Evolutionary conservation across 2,888 invertebrate genomes (phyloP).

Genomic region (Temnothorax ravouxi): DNA sequence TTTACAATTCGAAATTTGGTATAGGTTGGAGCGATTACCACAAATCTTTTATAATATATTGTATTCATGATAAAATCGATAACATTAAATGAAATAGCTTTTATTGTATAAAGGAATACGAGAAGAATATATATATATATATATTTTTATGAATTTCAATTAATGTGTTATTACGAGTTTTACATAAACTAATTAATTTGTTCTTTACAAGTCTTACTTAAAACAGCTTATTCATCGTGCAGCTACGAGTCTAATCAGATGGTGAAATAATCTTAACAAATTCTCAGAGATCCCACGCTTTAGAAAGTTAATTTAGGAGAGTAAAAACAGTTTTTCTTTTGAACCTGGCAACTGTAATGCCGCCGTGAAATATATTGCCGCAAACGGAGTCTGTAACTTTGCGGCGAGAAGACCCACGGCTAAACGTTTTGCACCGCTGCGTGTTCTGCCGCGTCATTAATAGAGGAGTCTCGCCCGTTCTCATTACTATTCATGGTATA

Average conservation of each 20-base stretch:
- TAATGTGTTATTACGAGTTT: background rate
- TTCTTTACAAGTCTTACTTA: background rate
- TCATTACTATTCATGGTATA: slow-evolving; percentile 47
- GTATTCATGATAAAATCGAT: background rate
- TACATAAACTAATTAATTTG: background rate
- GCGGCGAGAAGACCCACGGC: slow-evolving; percentile 15
- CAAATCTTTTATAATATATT: background rate
- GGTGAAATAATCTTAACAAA: background rate
- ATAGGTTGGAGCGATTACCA: background rate
- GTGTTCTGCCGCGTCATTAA: slow-evolving; percentile 34
- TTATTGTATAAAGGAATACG: background rate
- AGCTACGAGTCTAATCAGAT: background rate
- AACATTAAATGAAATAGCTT: background rate
- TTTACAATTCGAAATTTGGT: slow-evolving; percentile 25
- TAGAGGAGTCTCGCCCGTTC: slow-evolving; percentile 23
- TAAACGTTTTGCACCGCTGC: slow-evolving; percentile 39
- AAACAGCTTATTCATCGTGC: background rate
- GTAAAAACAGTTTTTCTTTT: slow-evolving; percentile 18
- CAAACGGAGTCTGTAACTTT: slow-evolving; percentile 32
- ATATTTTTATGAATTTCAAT: background rate
- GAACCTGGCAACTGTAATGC: slow-evolving; percentile 24
- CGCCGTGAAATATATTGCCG: slow-evolving; percentile 23
- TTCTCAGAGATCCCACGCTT: slow-evolving; percentile 14
- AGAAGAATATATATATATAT: background rate
- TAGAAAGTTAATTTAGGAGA: slow-evolving; percentile 4